Base-by-base conservation (phyloP, 2,797 vertebrate species). In the Morelia viridis region DNA sequence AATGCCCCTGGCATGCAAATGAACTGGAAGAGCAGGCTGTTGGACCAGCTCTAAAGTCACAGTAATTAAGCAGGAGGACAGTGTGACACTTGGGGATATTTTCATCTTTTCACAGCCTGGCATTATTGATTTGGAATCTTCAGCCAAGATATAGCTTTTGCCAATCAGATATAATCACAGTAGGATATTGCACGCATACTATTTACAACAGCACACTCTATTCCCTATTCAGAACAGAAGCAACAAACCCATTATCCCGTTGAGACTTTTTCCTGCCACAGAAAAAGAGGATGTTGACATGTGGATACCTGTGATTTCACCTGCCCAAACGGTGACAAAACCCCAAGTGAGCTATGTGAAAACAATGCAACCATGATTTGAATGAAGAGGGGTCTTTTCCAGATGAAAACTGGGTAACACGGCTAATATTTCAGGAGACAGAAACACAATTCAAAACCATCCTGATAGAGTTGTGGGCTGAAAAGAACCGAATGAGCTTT, bases 1-100 rank as follows among this genome's bases (percentile, higher is more conserved):
- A 53, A 87, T 12, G 22, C 35, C 31, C 46, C 58, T 87, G 89
- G 85, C 46, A 90, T 90, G 46, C n/a, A 83, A 62, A 92, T 57
- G 56, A 83, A 31, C 6, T 56, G 31, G 71, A 12, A 24, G 22
- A 57, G 11, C 35, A 24, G 5, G 17, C 56, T 50, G 22, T 17
- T 62, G 53, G 50, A n/a, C 19, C 19, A 0, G 7, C 17, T 50
- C 61, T 89, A 35, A 89, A 50, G 65, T 91, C 68, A 80, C 57
- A 62, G 35, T 60, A 61, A 80, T 86, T 41, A 65, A 4, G 31
- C 61, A 86, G 15, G n/a, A 57, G 46, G 12, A 53, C 62, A 28
- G 60, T 15, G 31, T n/a, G 50, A 22, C 53, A 26, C 7, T 17
- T 71, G 31, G 1, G 35, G 15, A 3, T 87, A 10, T 56, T 62